Conservation (phyloP, 1,140 invertebrate genomes). For the Dendrolimus punctatus region DNA sequence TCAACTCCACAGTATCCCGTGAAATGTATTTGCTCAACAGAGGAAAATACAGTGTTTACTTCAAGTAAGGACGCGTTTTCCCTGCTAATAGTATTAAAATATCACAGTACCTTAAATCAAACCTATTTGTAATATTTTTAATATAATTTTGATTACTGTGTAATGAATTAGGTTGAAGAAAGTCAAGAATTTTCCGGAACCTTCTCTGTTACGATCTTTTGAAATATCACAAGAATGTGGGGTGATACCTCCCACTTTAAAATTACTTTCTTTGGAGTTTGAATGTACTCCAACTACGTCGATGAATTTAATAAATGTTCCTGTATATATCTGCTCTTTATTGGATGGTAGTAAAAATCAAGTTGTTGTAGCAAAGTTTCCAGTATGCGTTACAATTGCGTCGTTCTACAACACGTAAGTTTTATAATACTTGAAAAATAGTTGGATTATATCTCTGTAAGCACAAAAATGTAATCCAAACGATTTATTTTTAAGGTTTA, state of each 20-base stretch:
- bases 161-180: slow-evolving; percentile 43
- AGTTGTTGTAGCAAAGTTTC: slow-evolving; percentile 61
- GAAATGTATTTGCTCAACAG: slow-evolving; percentile 56
- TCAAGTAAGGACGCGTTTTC: slow-evolving; percentile 31
- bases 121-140: no score
- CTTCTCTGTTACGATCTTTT: slow-evolving; percentile 43
- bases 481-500: slow-evolving; percentile 38
- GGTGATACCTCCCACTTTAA: slow-evolving; percentile 37
- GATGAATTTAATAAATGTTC: slow-evolving; percentile 48
- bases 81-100: no score
- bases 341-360: slow-evolving; percentile 56
- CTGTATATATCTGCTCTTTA: slow-evolving; percentile 51
- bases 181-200: slow-evolving; percentile 59
- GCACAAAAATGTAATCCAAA: no score
- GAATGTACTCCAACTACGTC: slow-evolving; percentile 53
- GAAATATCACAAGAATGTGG: slow-evolving; percentile 41
- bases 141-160: background rate
- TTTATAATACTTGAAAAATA: background rate
- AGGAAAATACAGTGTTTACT: slow-evolving; percentile 62
- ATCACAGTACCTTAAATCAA: no score
- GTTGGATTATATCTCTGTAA: no score
- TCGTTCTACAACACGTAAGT: slow-evolving; percentile 65
- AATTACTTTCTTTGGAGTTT: slow-evolving; percentile 43
- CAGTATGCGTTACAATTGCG: slow-evolving; percentile 52
- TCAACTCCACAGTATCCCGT: slow-evolving; percentile 44